Evolutionary conservation across 1,140 invertebrate genomes (phyloP).

Genomic region (Cataglyphis hispanica): DNA sequence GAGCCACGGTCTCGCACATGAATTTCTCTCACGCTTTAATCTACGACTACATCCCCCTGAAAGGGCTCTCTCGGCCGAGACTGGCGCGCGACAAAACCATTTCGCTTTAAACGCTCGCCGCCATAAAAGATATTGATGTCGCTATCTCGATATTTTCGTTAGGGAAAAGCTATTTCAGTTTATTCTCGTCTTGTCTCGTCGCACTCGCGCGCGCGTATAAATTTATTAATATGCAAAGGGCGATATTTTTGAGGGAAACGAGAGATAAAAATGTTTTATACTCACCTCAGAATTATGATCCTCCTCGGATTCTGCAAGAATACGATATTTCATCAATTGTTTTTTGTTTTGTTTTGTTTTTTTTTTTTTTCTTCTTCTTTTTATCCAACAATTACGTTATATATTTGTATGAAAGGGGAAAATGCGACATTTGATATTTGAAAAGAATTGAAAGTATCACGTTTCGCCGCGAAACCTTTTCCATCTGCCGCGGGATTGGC

Average conservation of each 20-base stretch:
- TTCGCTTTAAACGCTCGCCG: slow-evolving; percentile 5
- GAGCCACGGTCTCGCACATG: background rate
- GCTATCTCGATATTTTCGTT: slow-evolving; percentile 5
- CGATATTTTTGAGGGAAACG: too few relatives aligned
- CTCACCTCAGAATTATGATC: slow-evolving; percentile 81
- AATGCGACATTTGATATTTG: slow-evolving; percentile 18
- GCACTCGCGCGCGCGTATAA: background rate
- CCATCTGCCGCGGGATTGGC: background rate
- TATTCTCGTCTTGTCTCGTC: too few relatives aligned
- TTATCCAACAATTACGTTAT: slow-evolving; percentile 35
- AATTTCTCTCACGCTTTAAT: slow-evolving; percentile 51
- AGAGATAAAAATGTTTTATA: slow-evolving; percentile 39
- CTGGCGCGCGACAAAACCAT: background rate
- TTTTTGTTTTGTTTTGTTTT: background rate
- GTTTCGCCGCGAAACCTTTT: slow-evolving; percentile 16
- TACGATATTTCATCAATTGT: slow-evolving; percentile 63
- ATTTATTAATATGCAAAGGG: background rate
- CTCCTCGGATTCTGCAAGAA: slow-evolving; percentile 78
- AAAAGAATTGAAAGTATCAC: background rate
- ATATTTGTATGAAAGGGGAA: background rate
- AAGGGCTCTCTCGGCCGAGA: background rate
- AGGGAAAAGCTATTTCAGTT: background rate
- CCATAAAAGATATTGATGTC: slow-evolving; percentile 13
- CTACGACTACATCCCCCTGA: slow-evolving; percentile 31
- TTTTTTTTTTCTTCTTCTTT: background rate